Percentiles rank a stretch among this genome's conserved stretches.
phyloP scores from a whole-genome alignment of 2,113 vertebrate species.

The Nettapus auritus region DNA sequence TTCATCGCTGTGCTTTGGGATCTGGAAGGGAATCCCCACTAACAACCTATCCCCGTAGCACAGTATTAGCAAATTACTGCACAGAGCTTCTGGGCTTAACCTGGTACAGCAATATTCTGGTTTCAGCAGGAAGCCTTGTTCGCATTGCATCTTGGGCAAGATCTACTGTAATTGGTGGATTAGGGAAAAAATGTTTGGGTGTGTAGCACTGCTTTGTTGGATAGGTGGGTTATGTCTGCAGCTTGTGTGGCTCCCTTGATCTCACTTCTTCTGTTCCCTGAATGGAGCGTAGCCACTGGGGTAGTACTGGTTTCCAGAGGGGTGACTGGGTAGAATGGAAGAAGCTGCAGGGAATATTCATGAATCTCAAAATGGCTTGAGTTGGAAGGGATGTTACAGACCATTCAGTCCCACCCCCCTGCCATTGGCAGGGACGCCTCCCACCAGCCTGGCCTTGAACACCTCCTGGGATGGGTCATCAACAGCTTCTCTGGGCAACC shows the following conservation, averaged over 20 bases:
- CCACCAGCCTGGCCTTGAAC: too few relatives aligned
- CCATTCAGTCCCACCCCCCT: too few relatives aligned
- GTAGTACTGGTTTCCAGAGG: not conserved
- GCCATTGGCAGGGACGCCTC: too few relatives aligned
- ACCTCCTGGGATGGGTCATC: too few relatives aligned
- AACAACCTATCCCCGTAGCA: not conserved
- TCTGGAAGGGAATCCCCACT: not conserved
- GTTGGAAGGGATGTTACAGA: too few relatives aligned
- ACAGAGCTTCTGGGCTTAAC: not conserved
- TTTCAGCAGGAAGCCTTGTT: not conserved
- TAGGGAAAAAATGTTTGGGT: not conserved
- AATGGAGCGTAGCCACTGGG: not conserved
- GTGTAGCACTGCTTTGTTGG: not conserved
- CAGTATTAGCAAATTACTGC: not conserved
- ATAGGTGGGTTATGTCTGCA: not conserved
- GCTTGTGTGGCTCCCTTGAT: not conserved
- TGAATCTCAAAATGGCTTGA: too few relatives aligned
- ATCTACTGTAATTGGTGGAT: not conserved
- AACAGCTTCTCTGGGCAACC: too few relatives aligned
- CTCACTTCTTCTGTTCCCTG: not conserved
- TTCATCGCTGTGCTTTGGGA: not conserved
- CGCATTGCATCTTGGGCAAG: not conserved
- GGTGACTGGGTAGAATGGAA: not conserved
- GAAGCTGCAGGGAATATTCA: not conserved
- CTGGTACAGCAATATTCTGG: not conserved